A percentile compares a stretch with the other conserved stretches of the same genome.
Evolutionary conservation across 2,113 vertebrate genomes (phyloP).

Genomic region (Loxodonta africana): DNA sequence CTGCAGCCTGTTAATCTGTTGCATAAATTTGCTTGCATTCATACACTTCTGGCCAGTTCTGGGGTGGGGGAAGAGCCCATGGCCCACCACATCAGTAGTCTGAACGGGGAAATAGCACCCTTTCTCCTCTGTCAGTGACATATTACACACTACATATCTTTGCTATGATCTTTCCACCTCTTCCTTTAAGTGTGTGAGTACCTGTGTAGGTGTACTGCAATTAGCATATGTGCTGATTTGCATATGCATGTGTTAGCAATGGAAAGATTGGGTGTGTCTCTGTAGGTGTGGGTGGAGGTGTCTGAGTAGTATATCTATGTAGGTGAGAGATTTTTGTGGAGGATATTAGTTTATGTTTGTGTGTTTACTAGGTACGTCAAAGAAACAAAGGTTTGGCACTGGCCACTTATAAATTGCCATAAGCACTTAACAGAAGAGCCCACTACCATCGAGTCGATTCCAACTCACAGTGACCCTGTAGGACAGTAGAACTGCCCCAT

Average conservation of each 20-base stretch:
- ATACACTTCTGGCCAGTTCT: slow-evolving; percentile 33
- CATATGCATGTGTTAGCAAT: slow-evolving; percentile 48
- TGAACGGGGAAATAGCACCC: background rate
- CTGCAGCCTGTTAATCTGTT: background rate
- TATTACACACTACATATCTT: slow-evolving; percentile 65
- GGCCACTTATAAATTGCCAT: slow-evolving; percentile 12
- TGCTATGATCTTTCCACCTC: slow-evolving; percentile 64
- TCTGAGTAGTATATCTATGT: slow-evolving; percentile 45
- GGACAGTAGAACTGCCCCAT: background rate
- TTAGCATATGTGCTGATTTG: slow-evolving; percentile 71
- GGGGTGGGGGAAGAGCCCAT: background rate
- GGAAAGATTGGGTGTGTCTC: slow-evolving; percentile 49
- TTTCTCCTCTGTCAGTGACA: slow-evolving; percentile 47
- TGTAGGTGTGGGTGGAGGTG: slow-evolving; percentile 61
- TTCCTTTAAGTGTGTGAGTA: slow-evolving; percentile 70
- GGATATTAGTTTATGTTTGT: slow-evolving; percentile 33
- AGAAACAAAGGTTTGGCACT: slow-evolving; percentile 38
- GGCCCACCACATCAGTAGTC: background rate
- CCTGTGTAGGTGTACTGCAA: slow-evolving; percentile 65
- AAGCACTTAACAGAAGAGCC: background rate
- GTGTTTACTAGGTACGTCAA: background rate
- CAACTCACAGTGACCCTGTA: background rate
- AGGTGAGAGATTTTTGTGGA: slow-evolving; percentile 60
- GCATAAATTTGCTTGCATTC: slow-evolving; percentile 24
- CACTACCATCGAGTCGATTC: background rate